These are phyloP conservation scores for Acomys russatus DNA, from an alignment of 2,797 vertebrate species.

Conservation along the genomic window DNA sequence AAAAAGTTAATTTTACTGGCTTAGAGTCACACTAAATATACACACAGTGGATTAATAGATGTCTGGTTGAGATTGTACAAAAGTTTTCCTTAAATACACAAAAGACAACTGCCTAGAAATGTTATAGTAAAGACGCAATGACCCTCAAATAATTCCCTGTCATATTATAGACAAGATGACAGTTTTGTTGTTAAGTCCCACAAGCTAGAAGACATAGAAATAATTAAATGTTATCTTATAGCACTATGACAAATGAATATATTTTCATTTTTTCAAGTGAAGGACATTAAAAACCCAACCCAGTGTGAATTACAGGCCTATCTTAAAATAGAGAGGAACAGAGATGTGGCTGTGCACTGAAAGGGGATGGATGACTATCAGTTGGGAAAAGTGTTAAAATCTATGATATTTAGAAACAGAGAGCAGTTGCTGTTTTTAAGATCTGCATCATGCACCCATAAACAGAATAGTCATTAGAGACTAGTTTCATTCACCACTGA, in stretches of 20 bases:
- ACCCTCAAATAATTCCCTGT: neutral
- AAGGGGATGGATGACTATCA: neutral
- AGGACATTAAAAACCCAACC: neutral
- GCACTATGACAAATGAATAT: slow-evolving; percentile 3
- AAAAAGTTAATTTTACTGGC: neutral
- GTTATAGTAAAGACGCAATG: neutral
- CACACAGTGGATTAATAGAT: neutral
- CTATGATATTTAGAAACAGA: neutral
- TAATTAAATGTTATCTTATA: slow-evolving; percentile 39
- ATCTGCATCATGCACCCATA: neutral
- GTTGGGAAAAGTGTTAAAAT: neutral
- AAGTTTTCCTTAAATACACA: neutral
- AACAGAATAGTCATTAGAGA: neutral
- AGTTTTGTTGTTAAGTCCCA: neutral
- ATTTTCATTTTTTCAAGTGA: neutral
- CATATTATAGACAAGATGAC: neutral
- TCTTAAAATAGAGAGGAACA: neutral
- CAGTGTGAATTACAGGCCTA: neutral
- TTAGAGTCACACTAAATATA: neutral
- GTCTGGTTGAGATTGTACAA: neutral
- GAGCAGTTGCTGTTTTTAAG: neutral
- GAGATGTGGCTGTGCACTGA: neutral
- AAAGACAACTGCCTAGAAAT: neutral
- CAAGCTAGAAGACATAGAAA: too few relatives aligned
- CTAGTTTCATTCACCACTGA: neutral